phyloP scores from a whole-genome alignment of 2,113 vertebrate species.

The Grammomys dolichurus region DNA sequence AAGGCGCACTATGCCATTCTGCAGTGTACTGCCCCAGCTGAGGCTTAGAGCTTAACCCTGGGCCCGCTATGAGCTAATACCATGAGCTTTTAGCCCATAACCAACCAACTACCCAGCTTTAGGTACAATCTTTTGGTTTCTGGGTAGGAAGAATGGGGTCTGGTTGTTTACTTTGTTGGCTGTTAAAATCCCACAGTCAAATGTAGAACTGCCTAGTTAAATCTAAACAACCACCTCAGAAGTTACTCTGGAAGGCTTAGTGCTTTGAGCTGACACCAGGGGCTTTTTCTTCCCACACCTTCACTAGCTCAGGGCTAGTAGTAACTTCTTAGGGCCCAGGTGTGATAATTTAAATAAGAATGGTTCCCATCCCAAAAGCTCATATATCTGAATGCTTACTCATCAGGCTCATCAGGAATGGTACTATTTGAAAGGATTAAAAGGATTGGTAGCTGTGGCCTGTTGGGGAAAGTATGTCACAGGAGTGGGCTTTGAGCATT shows the following conservation, averaged over 20 bases:
- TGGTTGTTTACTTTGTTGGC: not conserved
- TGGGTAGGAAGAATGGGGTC: not conserved
- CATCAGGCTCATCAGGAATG: not conserved
- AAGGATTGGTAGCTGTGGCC: not conserved
- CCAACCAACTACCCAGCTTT: not conserved
- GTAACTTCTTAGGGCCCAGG: not conserved
- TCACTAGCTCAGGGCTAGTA: not conserved
- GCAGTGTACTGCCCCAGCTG: rapidly evolving
- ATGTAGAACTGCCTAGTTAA: too few relatives aligned
- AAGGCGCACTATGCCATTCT: not conserved
- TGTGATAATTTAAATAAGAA: not conserved
- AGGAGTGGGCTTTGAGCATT: not conserved
- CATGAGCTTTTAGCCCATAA: rapidly evolving
- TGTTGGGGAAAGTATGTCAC: not conserved
- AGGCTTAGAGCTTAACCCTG: not conserved
- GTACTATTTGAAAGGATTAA: not conserved
- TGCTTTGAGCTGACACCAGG: not conserved
- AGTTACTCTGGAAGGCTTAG: rapidly evolving
- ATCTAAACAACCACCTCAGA: not conserved
- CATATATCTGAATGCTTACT: not conserved
- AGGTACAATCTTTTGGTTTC: not conserved
- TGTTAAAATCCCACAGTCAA: not conserved
- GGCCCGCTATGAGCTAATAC: not conserved
- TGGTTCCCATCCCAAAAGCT: not conserved
- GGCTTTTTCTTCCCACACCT: not conserved